Evolutionary conservation across 2,888 invertebrate genomes (phyloP), one percentile per base, ranked within the genome.

Genomic region (Julus scandinavius): DNA sequence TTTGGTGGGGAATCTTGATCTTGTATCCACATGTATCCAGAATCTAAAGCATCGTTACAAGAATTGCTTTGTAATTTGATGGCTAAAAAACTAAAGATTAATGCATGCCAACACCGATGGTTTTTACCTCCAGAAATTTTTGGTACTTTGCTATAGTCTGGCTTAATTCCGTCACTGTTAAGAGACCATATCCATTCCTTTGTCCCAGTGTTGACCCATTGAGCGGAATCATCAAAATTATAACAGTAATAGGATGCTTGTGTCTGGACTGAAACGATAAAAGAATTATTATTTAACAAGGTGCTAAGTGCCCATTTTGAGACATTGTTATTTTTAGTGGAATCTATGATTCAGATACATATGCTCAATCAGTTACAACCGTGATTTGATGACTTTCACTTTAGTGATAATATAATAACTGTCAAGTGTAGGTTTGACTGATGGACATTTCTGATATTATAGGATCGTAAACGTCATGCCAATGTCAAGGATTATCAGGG

Each of bases 91-190:
- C 7, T 45, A 45, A 45, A 7, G 0, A 45, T 45, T 45, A 0
- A 9, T 11, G 15, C 3, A 54, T 54, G 1, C 3, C 6, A 54
- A 54, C 17, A 3, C 54, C 17, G 63, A n/a, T 20, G 2, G 63
- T 45, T 0, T 6, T n/a, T n/a, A 63, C 63, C 63, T 63, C n/a
- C n/a, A 63, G n/a, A 0, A 63, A 63, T 63, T 63, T 0, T 2
- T n/a, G 63, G 63, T 63, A 63, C n/a, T 63, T 63, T 63, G 63
- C n/a, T n/a, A 63, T n/a, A 63, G n/a, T 63, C 63, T n/a, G 63
- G 63, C n/a, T 17, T 17, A n/a, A 63, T 63, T 63, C 63, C 63
- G 7, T 63, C n/a, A 17, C n/a, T 63, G 63, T 63, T 63, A 17
- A 17, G n/a, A 17, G 63, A 63, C 63, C 63, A 63, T 63, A 63